Evolutionary conservation across 2,113 vertebrate genomes (phyloP).

Genomic region (Pterocles orientalis): DNA sequence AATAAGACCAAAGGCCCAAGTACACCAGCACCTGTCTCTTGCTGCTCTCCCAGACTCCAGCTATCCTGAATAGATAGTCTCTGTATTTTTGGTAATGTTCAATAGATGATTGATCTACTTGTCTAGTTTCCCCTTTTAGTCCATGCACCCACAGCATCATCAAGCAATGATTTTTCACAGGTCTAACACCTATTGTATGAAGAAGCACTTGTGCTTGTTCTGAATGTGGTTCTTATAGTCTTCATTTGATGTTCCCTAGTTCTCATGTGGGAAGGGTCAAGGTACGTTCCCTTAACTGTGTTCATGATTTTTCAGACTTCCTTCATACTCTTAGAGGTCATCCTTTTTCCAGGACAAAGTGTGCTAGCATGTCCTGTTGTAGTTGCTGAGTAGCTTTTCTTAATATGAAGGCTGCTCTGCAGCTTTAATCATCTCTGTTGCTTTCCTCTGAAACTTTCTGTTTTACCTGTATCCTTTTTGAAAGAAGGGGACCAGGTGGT

Average conservation of each 20-base stretch:
- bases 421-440: neutral
- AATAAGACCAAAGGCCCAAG: neutral
- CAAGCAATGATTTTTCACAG: neutral
- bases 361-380: neutral
- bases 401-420: neutral
- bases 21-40: neutral
- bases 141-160: neutral
- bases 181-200: neutral
- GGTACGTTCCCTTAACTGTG: neutral
- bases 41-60: neutral
- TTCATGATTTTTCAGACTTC: neutral
- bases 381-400: neutral
- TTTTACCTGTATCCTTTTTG: neutral
- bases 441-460: neutral
- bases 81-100: neutral
- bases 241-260: neutral
- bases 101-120: neutral
- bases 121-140: neutral
- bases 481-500: neutral
- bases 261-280: neutral
- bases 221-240: neutral
- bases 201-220: neutral
- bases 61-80: neutral
- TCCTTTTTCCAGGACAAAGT: neutral
- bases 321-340: neutral